Conservation (phyloP, 2,888 invertebrate species). For the Sarcophaga carnaria region DNA sequence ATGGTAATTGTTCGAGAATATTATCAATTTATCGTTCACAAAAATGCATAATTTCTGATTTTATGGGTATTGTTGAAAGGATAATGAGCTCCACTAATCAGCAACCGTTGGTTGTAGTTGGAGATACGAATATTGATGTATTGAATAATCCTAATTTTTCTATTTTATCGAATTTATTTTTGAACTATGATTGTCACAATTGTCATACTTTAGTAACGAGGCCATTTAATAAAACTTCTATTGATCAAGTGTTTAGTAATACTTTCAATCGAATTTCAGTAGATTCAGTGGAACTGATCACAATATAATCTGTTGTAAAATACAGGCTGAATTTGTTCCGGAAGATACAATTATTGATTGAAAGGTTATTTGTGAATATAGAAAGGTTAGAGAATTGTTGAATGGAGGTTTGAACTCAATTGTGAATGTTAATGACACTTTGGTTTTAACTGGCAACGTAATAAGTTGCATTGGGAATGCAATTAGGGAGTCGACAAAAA, state of each 20-base stretch:
- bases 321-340: neutral
- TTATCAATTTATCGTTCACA: neutral
- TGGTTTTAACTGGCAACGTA: no score
- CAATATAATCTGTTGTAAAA: conserved; percentile 19
- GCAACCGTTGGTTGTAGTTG: neutral
- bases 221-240: conserved; percentile 19
- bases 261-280: neutral
- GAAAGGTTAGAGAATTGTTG: neutral
- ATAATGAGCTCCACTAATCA: neutral
- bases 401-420: neutral
- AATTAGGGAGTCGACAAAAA: neutral
- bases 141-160: neutral
- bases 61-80: neutral
- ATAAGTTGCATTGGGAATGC: neutral
- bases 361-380: neutral
- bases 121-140: neutral
- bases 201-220: neutral
- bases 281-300: conserved; percentile 24
- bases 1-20: neutral
- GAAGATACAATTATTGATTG: no score
- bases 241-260: conserved; percentile 39
- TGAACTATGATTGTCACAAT: no score
- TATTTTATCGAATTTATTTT: neutral
- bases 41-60: neutral
- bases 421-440: neutral